These are phyloP conservation scores for Alloscopus bannaensis DNA, from an alignment of 2,888 invertebrate genomes.

Conservation along the genomic window DNA sequence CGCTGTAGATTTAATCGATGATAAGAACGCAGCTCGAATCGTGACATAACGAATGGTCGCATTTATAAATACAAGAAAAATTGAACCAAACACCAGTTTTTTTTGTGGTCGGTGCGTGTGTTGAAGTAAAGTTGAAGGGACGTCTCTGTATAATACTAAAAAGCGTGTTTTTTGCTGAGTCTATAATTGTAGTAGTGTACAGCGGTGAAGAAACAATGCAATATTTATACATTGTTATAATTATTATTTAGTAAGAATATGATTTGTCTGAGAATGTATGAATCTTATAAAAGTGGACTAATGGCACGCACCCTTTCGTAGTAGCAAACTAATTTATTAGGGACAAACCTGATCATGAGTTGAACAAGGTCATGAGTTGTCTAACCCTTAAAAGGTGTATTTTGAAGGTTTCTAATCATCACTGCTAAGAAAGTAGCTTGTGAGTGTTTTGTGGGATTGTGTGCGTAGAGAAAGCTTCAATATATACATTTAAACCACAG, in stretches of 20 bases:
- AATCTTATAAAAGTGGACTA: neutral
- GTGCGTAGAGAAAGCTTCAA: too few species aligned
- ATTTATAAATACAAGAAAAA: constrained; percentile 8
- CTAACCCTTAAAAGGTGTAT: too few species aligned
- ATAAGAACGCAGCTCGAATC: constrained; percentile 23
- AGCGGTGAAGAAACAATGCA: constrained; percentile 46
- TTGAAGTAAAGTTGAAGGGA: too few species aligned
- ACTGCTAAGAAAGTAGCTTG: too few species aligned
- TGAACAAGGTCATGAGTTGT: too few species aligned
- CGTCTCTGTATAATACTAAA: too few species aligned
- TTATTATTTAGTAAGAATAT: neutral
- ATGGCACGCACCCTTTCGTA: neutral
- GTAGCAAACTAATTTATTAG: neutral
- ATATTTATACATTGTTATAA: constrained; percentile 50
- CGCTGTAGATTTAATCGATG: neutral
- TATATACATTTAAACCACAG: too few species aligned
- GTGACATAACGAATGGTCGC: neutral
- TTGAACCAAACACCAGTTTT: too few species aligned
- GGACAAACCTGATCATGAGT: too few species aligned
- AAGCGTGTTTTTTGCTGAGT: constrained; percentile 16
- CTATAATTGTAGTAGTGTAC: constrained; percentile 14
- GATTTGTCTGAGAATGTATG: constrained; percentile 37
- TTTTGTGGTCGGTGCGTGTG: too few species aligned
- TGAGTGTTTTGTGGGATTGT: too few species aligned
- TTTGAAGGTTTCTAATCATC: too few species aligned